Evolutionary conservation across 2,113 vertebrate species (phyloP), one percentile per base, ranked within the genome.

Genomic region (Columba livia): DNA sequence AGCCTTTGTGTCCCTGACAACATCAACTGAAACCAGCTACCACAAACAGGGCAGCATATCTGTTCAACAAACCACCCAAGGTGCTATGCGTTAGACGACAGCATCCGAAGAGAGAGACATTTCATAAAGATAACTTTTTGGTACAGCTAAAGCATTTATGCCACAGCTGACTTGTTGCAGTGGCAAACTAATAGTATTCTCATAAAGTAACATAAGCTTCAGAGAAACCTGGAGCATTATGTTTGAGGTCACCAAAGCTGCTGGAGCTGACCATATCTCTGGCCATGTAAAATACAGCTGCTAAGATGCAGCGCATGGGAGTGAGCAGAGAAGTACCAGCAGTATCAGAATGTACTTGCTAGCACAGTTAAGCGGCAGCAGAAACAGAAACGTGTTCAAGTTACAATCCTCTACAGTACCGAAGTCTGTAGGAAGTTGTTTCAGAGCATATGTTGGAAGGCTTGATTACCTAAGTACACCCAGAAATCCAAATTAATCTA

Each of bases 401-500:
- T 75, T 56, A 36, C 31, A 75, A 44, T 61, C n/a, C 31, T 66
- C 40, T 20, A 11, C 34, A 58, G 44, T 36, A 79, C 36, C 57
- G 18, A 84, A 91, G 53, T 16, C 15, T 3, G 31, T 53, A 72
- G 84, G 62, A 87, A 94, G 69, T 87, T 23, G 66, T 83, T 80
- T 53, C 58, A 66, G 31, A 77, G 66, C 31, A 4, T 70, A 12
- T 36, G 36, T 38, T 6, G 12, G 71, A 66, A 90, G 54, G 58
- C 60, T 83, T 78, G 71, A 85, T 93, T 90, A 94, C 58, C 40
- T 47, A 85, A 94, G 50, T n/a, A 91, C 64, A 85, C 51, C 85
- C 75, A 92, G 71, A 93, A 94, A 92, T 82, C 67, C 79, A 85
- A 93, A 93, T 90, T 88, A 91, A 90, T 85, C 75, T 91, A 94